These are phyloP conservation scores for Drosophila guanche DNA, from an alignment of 1,140 invertebrate genomes.

Conservation along the genomic window DNA sequence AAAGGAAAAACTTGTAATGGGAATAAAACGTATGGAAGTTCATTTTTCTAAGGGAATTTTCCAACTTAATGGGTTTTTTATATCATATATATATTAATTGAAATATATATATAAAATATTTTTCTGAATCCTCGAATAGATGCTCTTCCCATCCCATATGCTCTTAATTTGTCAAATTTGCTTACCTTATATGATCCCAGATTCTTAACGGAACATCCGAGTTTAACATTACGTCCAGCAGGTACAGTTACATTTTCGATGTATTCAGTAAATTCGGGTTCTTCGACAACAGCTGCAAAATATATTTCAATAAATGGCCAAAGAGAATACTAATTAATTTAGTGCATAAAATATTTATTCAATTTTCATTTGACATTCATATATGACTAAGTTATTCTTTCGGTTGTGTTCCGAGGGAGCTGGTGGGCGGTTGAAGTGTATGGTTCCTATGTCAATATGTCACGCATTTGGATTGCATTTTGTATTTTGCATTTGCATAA, in stretches of 20 bases:
- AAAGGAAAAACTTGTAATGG: too few species aligned
- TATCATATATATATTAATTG: too few species aligned
- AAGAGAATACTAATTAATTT: constrained; percentile 23
- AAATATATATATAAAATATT: too few species aligned
- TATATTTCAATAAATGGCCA: background rate
- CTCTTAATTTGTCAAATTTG: background rate
- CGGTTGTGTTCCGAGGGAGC: too few species aligned
- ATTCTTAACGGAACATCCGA: constrained; percentile 95
- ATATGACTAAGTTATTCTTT: constrained; percentile 26
- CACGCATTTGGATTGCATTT: constrained; percentile 1
- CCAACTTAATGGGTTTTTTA: too few species aligned
- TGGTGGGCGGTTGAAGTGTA: too few species aligned
- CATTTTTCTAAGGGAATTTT: too few species aligned
- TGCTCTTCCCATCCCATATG: background rate
- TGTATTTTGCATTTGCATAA: constrained; percentile 43
- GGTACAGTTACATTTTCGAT: constrained; percentile 89
- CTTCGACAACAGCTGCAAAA: constrained; percentile 86
- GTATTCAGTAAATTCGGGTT: constrained; percentile 88
- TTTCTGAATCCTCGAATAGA: too few species aligned
- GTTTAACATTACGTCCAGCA: constrained; percentile 92
- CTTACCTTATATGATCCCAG: constrained; percentile 92
- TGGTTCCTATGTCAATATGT: constrained; percentile 28
- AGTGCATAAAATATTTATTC: constrained; percentile 57
- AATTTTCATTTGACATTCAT: constrained; percentile 24
- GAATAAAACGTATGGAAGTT: too few species aligned